Evolutionary conservation across 37 sponge, comb jelly and placozoan species (phyloP).

Genomic region (Dysidea cf. avara): DNA sequence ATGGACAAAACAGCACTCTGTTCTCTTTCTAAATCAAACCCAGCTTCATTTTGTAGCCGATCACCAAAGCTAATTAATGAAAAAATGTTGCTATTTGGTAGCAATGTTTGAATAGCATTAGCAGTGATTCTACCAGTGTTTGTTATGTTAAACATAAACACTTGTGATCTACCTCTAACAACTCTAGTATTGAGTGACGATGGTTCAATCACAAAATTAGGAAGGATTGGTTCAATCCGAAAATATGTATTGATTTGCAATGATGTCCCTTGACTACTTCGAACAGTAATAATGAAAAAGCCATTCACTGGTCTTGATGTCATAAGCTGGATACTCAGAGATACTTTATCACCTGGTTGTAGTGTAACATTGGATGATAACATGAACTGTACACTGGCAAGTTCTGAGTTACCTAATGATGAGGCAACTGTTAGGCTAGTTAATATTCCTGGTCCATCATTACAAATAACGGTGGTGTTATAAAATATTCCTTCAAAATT

Average conservation of each 20-base stretch:
- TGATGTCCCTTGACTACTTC: slow-evolving; percentile 12
- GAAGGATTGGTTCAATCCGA: slow-evolving; percentile 22
- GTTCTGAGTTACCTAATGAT: neutral
- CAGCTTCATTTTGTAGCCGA: neutral
- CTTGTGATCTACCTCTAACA: slow-evolving; percentile 19
- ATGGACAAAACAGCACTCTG: slow-evolving; percentile 25
- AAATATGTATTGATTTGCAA: neutral
- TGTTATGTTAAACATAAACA: slow-evolving; percentile 32
- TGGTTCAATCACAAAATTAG: slow-evolving; percentile 18
- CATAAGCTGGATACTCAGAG: slow-evolving; percentile 1
- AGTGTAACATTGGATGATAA: neutral
- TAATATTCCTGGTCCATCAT: slow-evolving; percentile 40
- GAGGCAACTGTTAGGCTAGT: neutral
- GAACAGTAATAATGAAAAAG: slow-evolving; percentile 1
- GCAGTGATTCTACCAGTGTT: slow-evolving; percentile 28
- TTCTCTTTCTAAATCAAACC: slow-evolving; percentile 19
- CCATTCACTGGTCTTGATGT: neutral
- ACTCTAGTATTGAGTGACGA: slow-evolving; percentile 21
- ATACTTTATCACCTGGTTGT: slow-evolving; percentile 9
- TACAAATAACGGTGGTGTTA: slow-evolving; percentile 18
- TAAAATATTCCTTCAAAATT: slow-evolving; percentile 18
- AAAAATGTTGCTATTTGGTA: slow-evolving; percentile 8
- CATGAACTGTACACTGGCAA: neutral
- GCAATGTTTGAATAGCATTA: no score
- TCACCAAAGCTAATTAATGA: slow-evolving; percentile 38